phyloP scores from a whole-genome alignment of 2,797 vertebrate species.

The Pterois miles region DNA sequence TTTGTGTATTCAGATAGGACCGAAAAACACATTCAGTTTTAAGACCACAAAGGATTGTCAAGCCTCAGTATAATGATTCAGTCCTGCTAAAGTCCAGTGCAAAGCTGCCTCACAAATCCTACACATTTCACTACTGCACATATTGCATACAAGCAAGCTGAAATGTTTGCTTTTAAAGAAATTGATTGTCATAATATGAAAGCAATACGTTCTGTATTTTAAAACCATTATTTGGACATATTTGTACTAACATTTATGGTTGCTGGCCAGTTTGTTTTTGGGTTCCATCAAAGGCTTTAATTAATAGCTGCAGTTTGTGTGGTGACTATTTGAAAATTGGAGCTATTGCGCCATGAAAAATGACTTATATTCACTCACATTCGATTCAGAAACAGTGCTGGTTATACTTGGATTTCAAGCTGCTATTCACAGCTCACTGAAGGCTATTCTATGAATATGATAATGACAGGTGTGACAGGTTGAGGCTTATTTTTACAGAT shows the following conservation, averaged over 20 bases:
- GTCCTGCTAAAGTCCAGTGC: background rate
- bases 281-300: constrained; percentile 7
- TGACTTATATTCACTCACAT: background rate
- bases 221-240: background rate
- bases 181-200: background rate
- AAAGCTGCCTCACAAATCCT: background rate
- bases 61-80: constrained; percentile 4
- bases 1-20: background rate
- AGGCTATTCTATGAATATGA: constrained; percentile 14
- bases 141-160: background rate
- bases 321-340: constrained; percentile 1
- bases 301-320: constrained; percentile 8
- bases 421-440: constrained; percentile 17
- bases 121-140: constrained; percentile 1
- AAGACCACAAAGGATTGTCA: constrained; percentile 6
- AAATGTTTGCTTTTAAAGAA: background rate
- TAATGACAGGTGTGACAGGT: constrained; percentile 31
- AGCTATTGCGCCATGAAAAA: background rate
- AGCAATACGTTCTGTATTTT: background rate
- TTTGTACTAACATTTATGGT: background rate
- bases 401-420: constrained; percentile 12
- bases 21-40: constrained; percentile 5
- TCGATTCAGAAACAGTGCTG: background rate
- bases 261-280: constrained; percentile 14
- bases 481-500: constrained; percentile 28